Base-by-base conservation (phyloP, 2,113 vertebrate genomes). In the Talpa occidentalis region DNA sequence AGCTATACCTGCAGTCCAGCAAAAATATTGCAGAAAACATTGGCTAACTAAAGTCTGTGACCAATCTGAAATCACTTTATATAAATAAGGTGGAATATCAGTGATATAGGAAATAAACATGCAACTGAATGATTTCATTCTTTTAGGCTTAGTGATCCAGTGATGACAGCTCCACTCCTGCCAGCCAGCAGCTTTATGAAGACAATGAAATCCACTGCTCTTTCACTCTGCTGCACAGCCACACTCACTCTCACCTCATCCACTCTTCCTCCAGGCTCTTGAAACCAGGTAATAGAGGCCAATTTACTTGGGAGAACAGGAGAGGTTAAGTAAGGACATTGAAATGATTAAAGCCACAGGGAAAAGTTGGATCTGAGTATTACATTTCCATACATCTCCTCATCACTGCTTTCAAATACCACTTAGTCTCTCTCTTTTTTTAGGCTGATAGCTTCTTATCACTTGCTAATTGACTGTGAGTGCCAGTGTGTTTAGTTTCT, bases 401-500 rank as follows among this genome's bases (percentile, higher is more conserved):
- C 62, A 85, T 90, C 47, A 24, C 40, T 77, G 24, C 49, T 83
- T 95, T 92, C 81, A 91, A 88, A 85, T 90, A 56, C 14, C 21
- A 62, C 92, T 92, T 81, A 74, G 42, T 40, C 0, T 9, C 10
- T 15, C 26, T 49, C 10, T 9, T 44, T 42, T 30, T 37, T n/a
- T 5, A 69, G 47, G 16, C 24, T 52, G 35, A 88, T 81, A 59
- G 74, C 60, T 88, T 92, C 85, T 94, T 90, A 90, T 88, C 62
- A 44, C 70, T 91, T 96, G 32, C 87, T 94, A 91, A 94, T 91
- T 94, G 92, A 91, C 62, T 82, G 21, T 59, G 42, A 69, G 59
- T 88, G 24, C 52, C 81, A 76, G 44, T 47, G 40, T 42, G 11
- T 74, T 91, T 62, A 59, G 47, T 83, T 78, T 91, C 59, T 85